Evolutionary conservation across 2,888 invertebrate species (phyloP).

Genomic region (Rotaria sp.): DNA sequence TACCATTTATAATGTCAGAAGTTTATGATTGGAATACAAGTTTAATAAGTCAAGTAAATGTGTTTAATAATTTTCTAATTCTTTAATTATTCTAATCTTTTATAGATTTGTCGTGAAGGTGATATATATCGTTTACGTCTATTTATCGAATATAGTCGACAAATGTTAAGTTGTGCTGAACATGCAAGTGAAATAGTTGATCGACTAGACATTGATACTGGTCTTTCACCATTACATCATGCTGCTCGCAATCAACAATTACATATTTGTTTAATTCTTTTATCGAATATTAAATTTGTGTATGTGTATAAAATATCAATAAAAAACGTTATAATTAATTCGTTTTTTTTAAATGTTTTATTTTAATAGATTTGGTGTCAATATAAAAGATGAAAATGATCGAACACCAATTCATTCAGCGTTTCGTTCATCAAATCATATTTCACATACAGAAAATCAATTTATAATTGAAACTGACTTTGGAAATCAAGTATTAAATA

Average conservation of each 20-base stretch:
- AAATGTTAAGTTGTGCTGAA: not conserved
- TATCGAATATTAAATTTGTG: not conserved
- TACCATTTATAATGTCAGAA: not conserved
- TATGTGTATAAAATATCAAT: not conserved
- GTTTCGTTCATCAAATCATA: not conserved
- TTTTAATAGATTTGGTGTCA: not conserved
- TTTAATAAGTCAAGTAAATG: not conserved
- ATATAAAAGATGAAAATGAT: not conserved
- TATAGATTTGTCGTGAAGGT: not conserved
- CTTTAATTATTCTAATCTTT: not conserved
- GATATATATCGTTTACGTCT: not conserved
- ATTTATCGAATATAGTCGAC: not conserved
- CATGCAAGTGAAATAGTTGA: not conserved
- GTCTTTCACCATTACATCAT: not conserved
- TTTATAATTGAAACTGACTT: not conserved
- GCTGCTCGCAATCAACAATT: constrained; percentile 17
- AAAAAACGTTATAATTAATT: not conserved
- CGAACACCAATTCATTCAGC: not conserved
- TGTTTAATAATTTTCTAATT: not conserved
- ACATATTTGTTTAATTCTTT: not conserved
- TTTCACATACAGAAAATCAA: not conserved
- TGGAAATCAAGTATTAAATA: not conserved
- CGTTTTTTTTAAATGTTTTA: not conserved
- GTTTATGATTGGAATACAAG: not conserved
- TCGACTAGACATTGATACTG: not conserved